Base-by-base conservation (phyloP, 1,140 invertebrate species). In the Drosophila pachea region DNA sequence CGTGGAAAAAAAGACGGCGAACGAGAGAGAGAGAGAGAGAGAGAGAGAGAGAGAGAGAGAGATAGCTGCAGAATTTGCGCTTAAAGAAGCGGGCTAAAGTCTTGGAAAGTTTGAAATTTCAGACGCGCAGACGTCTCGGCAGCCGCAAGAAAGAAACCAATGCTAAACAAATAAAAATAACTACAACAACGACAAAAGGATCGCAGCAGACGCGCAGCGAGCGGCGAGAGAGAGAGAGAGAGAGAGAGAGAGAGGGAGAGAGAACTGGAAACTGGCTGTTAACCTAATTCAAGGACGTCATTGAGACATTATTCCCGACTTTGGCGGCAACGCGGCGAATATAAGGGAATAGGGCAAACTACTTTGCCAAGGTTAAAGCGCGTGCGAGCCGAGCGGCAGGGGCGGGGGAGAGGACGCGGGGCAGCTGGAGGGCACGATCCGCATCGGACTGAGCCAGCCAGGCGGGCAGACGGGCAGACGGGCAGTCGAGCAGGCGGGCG, bases 321-420 rank as follows among this genome's bases (percentile, higher is more conserved):
- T 32, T 45, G 32, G 56, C 32, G 56, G 42, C 56, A 47, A 38
- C 33, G 56, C 16, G 38, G 8, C 16, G 68, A 86, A 86, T 87
- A 87, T 87, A 87, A 87, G 84, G 84, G 84, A 87, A 87, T 87
- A 87, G 84, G 84, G 84, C 84, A 87, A 87, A 87, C 84, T 87
- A 81, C 84, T 87, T 84, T 87, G 81, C 81, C 84, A 87, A 87
- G 84, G 84, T 81, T 87, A 66, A 32, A 33, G 11, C n/a, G 50
- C 11, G 7, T 38, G 32, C 7, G 53, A 33, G 14, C 12, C 7
- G 48, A 38, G 38, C 7, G 47, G 5, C 35, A n/a, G 8, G 22
- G 7, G 35, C 31, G 16, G 22, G 7, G 14, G 14, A 9, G 9
- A 7, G 14, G 48, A n/a, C 9, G 6, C 5, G 9, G 4, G 16